phyloP scores from a whole-genome alignment of 2,888 invertebrate genomes.

The Acanthosepion esculentum region DNA sequence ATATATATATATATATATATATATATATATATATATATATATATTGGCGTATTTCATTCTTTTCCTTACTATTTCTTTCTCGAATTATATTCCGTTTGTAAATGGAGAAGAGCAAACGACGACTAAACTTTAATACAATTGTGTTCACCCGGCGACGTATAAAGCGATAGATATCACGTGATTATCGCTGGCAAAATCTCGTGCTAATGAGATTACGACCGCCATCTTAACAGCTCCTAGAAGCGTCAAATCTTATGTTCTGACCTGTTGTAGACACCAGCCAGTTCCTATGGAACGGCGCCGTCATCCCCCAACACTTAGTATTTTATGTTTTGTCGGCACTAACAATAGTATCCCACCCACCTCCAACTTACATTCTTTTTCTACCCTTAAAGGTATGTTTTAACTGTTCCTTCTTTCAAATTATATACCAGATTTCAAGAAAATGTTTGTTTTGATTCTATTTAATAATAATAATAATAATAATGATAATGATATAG shows the following conservation, averaged over 20 bases:
- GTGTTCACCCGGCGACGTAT: slow-evolving; percentile 33
- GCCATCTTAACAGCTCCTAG: slow-evolving; percentile 22
- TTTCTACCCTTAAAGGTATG: background rate
- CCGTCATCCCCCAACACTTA: background rate
- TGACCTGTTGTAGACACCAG: slow-evolving; percentile 33
- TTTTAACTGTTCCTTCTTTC: background rate
- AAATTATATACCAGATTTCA: slow-evolving; percentile 9
- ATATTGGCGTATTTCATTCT: background rate
- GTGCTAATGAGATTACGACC: background rate
- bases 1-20: slow-evolving; percentile 33
- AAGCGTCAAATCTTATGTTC: slow-evolving; percentile 33
- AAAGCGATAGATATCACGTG: slow-evolving; percentile 12
- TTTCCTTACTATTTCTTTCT: background rate
- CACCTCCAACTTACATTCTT: background rate
- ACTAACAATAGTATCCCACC: background rate
- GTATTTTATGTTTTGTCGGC: background rate
- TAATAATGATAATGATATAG: slow-evolving; percentile 13
- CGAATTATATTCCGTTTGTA: background rate
- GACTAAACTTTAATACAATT: slow-evolving; percentile 33
- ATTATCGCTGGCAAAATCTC: slow-evolving; percentile 11
- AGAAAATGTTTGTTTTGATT: background rate
- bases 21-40: slow-evolving; percentile 23
- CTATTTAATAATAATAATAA: background rate
- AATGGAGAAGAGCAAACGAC: background rate
- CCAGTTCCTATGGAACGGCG: background rate